Conservation (phyloP, 2,113 vertebrate genomes). For the Aegithalos caudatus region DNA sequence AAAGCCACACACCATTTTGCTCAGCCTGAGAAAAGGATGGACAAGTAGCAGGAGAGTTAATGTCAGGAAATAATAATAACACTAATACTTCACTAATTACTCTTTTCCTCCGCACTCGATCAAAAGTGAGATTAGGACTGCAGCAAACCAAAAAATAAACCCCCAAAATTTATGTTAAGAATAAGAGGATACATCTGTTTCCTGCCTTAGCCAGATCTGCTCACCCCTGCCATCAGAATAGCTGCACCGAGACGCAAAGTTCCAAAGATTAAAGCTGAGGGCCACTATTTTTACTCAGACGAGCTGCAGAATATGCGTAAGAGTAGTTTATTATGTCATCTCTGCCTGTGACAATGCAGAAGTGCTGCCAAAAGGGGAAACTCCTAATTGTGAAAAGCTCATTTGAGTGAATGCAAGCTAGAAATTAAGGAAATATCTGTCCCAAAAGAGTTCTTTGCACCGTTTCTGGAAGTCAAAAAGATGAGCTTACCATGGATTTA, state of each 20-base stretch:
- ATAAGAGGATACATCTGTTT: conserved; percentile 81
- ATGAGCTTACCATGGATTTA: not conserved
- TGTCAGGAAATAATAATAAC: conserved; percentile 80
- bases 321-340: conserved; percentile 29
- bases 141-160: conserved; percentile 53
- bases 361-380: not conserved
- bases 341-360: conserved; percentile 23
- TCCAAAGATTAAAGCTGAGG: conserved; percentile 59
- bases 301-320: not conserved
- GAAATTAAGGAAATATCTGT: conserved; percentile 20
- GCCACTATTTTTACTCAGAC: conserved; percentile 43
- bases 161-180: conserved; percentile 62
- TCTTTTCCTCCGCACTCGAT: conserved; percentile 75
- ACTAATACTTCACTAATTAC: conserved; percentile 79
- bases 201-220: conserved; percentile 69
- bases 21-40: conserved; percentile 31
- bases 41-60: conserved; percentile 69
- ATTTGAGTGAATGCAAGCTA: not conserved
- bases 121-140: conserved; percentile 66
- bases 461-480: not conserved
- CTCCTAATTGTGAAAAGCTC: conserved; percentile 6
- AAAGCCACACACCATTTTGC: not conserved
- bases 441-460: not conserved
- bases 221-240: conserved; percentile 55
- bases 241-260: not conserved